Evolutionary conservation across 2,888 invertebrate species (phyloP).

Genomic region (Clistopyga incitator): DNA sequence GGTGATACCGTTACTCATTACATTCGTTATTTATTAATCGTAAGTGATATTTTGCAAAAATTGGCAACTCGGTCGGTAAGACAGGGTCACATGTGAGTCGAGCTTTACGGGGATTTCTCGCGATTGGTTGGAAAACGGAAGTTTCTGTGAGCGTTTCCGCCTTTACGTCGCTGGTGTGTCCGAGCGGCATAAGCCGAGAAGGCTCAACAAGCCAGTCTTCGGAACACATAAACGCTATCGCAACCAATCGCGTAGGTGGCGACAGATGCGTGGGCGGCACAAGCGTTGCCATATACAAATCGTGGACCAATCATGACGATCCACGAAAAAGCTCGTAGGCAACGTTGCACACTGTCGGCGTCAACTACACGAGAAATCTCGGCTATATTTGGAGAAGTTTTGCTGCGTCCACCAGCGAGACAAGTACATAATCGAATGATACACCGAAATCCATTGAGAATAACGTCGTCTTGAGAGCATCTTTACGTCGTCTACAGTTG

Average conservation of each 20-base stretch:
- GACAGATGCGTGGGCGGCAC: neutral
- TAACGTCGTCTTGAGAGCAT: neutral
- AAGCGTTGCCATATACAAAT: slow-evolving; percentile 42
- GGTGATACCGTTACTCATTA: too few species aligned
- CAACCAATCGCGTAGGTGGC: slow-evolving; percentile 6
- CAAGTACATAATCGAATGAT: slow-evolving; percentile 50
- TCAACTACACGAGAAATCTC: slow-evolving; percentile 29
- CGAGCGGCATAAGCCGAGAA: too few species aligned
- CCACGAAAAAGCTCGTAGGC: slow-evolving; percentile 78
- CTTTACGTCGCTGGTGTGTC: too few species aligned
- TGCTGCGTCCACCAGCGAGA: slow-evolving; percentile 4
- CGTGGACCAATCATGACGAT: slow-evolving; percentile 80
- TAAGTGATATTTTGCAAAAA: too few species aligned
- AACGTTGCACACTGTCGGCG: slow-evolving; percentile 42
- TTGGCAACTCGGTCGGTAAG: too few species aligned
- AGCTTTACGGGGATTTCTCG: too few species aligned
- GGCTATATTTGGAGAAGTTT: slow-evolving; percentile 65
- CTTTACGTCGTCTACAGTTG: slow-evolving; percentile 49
- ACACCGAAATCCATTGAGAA: slow-evolving; percentile 19
- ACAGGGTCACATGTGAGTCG: too few species aligned
- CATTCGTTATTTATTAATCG: too few species aligned
- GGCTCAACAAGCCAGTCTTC: neutral
- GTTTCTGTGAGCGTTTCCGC: too few species aligned
- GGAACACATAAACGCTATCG: neutral
- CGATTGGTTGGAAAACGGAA: too few species aligned